These are phyloP conservation scores for Castor canadensis DNA, from an alignment of 2,113 vertebrate genomes.

Conservation along the genomic window DNA sequence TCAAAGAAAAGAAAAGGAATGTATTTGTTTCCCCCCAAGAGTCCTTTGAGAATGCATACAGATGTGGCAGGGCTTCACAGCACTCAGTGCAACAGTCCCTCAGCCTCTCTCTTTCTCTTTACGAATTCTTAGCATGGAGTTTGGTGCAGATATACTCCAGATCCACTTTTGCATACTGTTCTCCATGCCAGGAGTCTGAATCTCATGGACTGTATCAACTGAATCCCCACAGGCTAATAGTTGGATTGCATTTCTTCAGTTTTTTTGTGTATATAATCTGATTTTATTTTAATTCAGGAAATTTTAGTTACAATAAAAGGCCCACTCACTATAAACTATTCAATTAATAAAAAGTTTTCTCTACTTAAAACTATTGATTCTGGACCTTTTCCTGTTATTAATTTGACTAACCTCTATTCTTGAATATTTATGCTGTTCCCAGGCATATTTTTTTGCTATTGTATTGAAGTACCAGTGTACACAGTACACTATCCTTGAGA, in stretches of 20 bases:
- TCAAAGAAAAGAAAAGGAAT: no score
- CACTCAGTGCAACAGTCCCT: neutral
- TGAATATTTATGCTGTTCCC: neutral
- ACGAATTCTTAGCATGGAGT: no score
- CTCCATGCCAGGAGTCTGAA: neutral
- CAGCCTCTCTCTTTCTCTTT: neutral
- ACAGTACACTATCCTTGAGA: neutral
- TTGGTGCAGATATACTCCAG: neutral
- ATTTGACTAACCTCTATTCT: neutral
- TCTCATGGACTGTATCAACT: neutral
- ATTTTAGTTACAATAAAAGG: slow-evolving; percentile 26
- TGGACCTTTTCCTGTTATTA: no score
- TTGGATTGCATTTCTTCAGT: neutral
- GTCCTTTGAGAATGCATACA: no score
- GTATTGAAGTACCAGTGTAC: neutral
- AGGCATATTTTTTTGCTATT: neutral
- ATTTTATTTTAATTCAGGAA: slow-evolving; percentile 10
- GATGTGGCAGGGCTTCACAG: no score
- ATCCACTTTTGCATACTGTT: neutral
- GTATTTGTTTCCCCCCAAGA: no score
- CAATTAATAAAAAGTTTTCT: no score
- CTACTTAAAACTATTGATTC: no score
- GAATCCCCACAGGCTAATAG: neutral
- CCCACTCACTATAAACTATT: no score
- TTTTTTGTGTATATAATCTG: neutral